Base-by-base conservation (phyloP, 2,797 vertebrate species). In the Dendrocincla fuliginosa region DNA sequence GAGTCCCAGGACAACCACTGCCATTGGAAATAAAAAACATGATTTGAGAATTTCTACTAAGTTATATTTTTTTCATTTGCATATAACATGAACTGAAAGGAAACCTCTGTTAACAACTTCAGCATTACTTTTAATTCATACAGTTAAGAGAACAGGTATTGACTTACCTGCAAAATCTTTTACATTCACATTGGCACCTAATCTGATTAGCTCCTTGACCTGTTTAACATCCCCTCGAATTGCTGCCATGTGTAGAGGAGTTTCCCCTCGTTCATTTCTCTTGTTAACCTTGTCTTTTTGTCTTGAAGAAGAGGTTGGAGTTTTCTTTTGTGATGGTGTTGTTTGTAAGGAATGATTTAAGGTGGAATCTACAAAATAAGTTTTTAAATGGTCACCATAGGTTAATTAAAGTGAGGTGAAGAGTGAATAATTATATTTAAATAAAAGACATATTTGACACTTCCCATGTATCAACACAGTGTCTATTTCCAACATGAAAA, bases 281-380 rank as follows among this genome's bases (percentile, higher is more conserved):
- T 99, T 99, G 98, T 99, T 99, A 95, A 99, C 99, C 98, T 99
- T 99, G 98, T 99, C 99, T 97, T 99, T 99, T 95, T 99, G 99
- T 80, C 99, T 98, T 83, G 99, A 99, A 70, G 99, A 98, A 75
- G 99, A 98, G 95, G 97, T 99, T 52, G 99, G 97, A 56, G 99
- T 98, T 98, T 99, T 99, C 98, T 99, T 99, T 96, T 99, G 99
- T 76, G 99, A 96, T 30, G 99, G 98, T 68, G 99, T 97, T 71
- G 99, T 98, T 97, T 99, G 99, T 46, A 99, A 98, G 44, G 99
- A 98, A 97, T 99, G 99, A 96, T 98, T 99, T 86, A 99, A 98
- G 28, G 98, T 99, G n/a, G 99, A 99, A 98, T 99, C 99, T 99
- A 90, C 50, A 96, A 95, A 96, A 39, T 56, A 97, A 94, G 53